Evolutionary conservation across 1,140 invertebrate species (phyloP), one percentile per base, ranked within the genome.

Genomic region (Arion vulgaris): DNA sequence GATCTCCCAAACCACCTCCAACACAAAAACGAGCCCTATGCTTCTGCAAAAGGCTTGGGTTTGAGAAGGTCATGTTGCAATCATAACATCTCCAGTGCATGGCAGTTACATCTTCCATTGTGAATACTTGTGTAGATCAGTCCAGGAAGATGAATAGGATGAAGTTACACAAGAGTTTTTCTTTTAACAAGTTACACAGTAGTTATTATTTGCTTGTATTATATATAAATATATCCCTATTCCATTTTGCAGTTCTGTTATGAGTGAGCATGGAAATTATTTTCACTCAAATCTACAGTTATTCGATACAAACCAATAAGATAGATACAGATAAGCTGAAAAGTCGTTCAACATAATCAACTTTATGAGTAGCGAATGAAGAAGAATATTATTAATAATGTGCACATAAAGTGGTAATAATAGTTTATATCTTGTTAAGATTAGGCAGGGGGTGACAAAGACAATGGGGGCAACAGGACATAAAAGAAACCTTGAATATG

Each of bases 31-130:
- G 87, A 36, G 62, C 72, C 53, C 85, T 86, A 76, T 90, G 89
- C 79, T 90, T 90, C 51, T 85, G 83, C 45, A 90, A 82, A 28
- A 89, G 84, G 32, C 66, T 75, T 19, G 83, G 80, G 69, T 86
- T 87, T 32, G 84, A 85, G 82, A 90, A 90, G 15, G 78, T 84
- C 89, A 90, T 90, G 80, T 86, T 86, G 82, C 89, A 90, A 32
- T 88, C 87, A 74, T 87, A 77, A 81, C 89, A 90, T 34, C 83
- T 86, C 85, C 85, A 86, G 53, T 75, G 69, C 72, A 80, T 80
- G 11, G 68, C 68, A 34, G 66, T 51, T 68, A 75, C 41, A 17
- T 79, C 76, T 32, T 78, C 69, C 77, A 80, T 80, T 49, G 53
- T 72, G 39, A 34, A 79, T 38, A 51, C 5, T 76, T 45, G 5